Conservation (phyloP, 2,888 invertebrate genomes). For the Gnatocerus cornutus region DNA sequence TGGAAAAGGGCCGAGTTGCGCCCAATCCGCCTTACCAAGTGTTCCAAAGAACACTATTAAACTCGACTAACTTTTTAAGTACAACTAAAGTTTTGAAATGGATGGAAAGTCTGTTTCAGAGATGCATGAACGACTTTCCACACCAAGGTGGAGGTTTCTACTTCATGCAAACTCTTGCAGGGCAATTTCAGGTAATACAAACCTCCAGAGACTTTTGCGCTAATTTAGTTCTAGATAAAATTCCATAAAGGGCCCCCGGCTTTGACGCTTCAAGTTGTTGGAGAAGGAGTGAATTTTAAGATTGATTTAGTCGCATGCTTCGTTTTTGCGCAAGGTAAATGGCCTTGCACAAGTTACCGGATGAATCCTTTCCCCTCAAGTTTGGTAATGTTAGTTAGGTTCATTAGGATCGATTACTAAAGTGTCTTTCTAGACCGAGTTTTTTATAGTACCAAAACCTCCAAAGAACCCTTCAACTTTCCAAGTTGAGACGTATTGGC, state of each 20-base stretch:
- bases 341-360: conserved; percentile 67
- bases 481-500: neutral
- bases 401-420: neutral
- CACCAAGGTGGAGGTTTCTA: neutral
- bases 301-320: conserved; percentile 75
- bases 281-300: conserved; percentile 60
- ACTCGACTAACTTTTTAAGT: neutral
- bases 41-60: no score
- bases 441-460: conserved; percentile 18
- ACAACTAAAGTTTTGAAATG: neutral
- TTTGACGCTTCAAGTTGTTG: conserved; percentile 70
- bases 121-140: neutral
- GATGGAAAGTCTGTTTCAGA: conserved; percentile 44
- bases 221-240: conserved; percentile 52
- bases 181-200: no score
- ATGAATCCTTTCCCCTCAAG: conserved; percentile 55
- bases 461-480: neutral
- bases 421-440: neutral
- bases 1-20: no score
- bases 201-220: no score
- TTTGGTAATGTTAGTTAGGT: neutral
- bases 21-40: no score
- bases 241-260: no score
- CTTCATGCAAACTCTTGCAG: no score
- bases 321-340: conserved; percentile 70